phyloP scores from a whole-genome alignment of 2,797 vertebrate genomes.

The Cuniculus paca region DNA sequence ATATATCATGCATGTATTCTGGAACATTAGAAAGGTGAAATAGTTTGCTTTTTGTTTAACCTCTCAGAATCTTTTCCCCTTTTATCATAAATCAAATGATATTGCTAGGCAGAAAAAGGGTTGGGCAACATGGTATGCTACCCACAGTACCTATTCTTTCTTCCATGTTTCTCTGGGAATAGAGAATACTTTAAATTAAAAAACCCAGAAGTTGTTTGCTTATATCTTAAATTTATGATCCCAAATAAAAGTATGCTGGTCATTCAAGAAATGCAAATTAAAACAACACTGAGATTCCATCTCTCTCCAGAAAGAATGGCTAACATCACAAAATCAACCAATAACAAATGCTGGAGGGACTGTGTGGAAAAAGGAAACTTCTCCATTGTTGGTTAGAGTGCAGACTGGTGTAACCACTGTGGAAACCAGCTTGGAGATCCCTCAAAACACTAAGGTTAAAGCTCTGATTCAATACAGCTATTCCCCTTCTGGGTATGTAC shows the following conservation, averaged over 20 bases:
- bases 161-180: not conserved
- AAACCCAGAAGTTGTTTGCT: conserved; percentile 16
- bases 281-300: too few relatives aligned
- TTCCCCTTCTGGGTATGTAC: too few relatives aligned
- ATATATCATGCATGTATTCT: not conserved
- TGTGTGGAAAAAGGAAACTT: too few relatives aligned
- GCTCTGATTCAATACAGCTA: too few relatives aligned
- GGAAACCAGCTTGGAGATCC: too few relatives aligned
- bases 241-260: not conserved
- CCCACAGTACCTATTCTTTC: not conserved
- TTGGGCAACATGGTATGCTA: not conserved
- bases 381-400: too few relatives aligned
- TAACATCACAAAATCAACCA: too few relatives aligned
- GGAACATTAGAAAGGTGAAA: not conserved
- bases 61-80: conserved; percentile 40
- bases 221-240: not conserved
- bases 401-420: too few relatives aligned
- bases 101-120: not conserved
- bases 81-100: not conserved
- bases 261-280: too few relatives aligned
- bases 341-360: too few relatives aligned
- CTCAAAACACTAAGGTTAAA: too few relatives aligned
- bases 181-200: not conserved
- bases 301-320: too few relatives aligned
- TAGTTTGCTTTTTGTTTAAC: not conserved